These are phyloP conservation scores for Lepidotrigona ventralis DNA, from an alignment of 1,140 invertebrate genomes.

Conservation along the genomic window DNA sequence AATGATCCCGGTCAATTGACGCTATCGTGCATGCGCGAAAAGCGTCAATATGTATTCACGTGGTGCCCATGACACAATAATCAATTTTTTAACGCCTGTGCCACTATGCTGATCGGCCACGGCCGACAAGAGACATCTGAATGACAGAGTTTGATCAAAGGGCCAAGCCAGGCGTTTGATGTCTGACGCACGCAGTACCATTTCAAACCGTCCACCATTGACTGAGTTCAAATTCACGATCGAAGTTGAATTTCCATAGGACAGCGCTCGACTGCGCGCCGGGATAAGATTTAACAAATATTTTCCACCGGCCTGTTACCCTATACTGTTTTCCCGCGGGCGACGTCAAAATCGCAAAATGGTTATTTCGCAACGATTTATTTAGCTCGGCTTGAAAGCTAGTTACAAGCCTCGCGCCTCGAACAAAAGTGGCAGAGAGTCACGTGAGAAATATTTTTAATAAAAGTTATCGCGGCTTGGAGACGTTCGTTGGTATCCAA, in stretches of 20 bases:
- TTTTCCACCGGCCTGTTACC: conserved; percentile 4
- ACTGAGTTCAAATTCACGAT: conserved; percentile 62
- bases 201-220: conserved; percentile 62
- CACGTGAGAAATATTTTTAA: conserved; percentile 25
- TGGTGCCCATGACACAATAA: conserved; percentile 65
- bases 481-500: not conserved
- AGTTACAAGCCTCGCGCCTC: too few relatives aligned
- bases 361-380: not conserved
- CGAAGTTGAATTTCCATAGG: conserved; percentile 62
- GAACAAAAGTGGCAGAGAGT: too few relatives aligned
- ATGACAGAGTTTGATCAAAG: conserved; percentile 75
- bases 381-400: not conserved
- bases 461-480: conserved; percentile 20
- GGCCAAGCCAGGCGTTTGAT: conserved; percentile 70
- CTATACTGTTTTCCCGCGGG: not conserved
- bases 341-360: not conserved
- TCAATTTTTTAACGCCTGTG: conserved; percentile 61
- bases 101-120: conserved; percentile 46
- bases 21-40: conserved; percentile 14
- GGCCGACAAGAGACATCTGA: conserved; percentile 71
- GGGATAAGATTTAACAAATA: conserved; percentile 48
- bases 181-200: conserved; percentile 69
- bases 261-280: conserved; percentile 30
- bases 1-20: conserved; percentile 24
- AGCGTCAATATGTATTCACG: conserved; percentile 44